Evolutionary conservation across 2,888 invertebrate genomes (phyloP), one percentile per base, ranked within the genome.

Genomic region (Eilema sororculum): DNA sequence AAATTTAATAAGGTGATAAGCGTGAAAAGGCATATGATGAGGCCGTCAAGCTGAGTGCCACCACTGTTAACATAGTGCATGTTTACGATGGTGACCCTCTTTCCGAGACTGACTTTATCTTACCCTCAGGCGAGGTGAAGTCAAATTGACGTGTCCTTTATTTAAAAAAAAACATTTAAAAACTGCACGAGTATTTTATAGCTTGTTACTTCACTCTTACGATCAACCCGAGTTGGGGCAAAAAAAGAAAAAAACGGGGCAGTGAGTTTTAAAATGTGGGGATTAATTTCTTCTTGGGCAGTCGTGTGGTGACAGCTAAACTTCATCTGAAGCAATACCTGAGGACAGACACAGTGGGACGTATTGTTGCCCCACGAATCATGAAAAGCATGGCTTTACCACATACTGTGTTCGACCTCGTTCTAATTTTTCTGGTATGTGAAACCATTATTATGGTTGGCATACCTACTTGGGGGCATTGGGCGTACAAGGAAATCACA

Each of bases 401-500:
- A 46, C 46, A 46, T 46, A 46, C 46, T 20, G 46, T 46, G 46
- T 20, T 46, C 20, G 52, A 52, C 52, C 52, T 52, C n/a, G 52
- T 52, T n/a, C n/a, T n/a, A 52, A 52, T 52, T 52, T n/a, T n/a
- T n/a, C 6, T 52, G n/a, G n/a, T 52, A 16, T n/a, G 52, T 52
- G 52, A 52, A 46, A 46, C 6, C 46, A 46, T 46, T 46, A 46
- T 46, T 20, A 46, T 52, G 52, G 52, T 52, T 52, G 52, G 52
- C n/a, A 52, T 52, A 52, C n/a, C n/a, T 52, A 52, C n/a, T 52
- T n/a, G 52, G 46, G n/a, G 52, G n/a, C 52, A n/a, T 52, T n/a
- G 52, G 52, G 52, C 52, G n/a, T 52, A 9, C 20, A 52, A n/a
- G 20, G 20, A 46, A 46, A 46, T n/a, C n/a, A n/a, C n/a, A n/a